Evolutionary conservation across 2,113 vertebrate species (phyloP).

Genomic region (Leucoraja erinaceus): DNA sequence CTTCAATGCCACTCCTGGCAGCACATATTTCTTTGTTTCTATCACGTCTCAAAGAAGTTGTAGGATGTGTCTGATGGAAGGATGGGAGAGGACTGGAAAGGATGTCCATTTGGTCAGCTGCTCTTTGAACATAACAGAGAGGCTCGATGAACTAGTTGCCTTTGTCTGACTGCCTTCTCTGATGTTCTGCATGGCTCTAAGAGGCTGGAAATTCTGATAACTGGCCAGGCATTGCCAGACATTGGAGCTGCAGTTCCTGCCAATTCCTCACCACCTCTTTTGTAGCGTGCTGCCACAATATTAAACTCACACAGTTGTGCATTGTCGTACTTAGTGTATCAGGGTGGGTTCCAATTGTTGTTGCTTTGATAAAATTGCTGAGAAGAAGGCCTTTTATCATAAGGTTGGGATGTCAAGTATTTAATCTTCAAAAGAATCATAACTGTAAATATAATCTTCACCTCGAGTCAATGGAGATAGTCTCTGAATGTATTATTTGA

Average conservation of each 20-base stretch:
- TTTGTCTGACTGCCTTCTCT: neutral
- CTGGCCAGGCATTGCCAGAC: neutral
- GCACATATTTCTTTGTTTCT: too few species aligned
- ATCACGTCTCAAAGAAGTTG: too few species aligned
- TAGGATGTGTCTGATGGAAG: too few species aligned
- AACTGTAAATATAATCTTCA: neutral
- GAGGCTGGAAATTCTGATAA: neutral
- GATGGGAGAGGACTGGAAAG: too few species aligned
- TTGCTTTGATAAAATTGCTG: too few species aligned
- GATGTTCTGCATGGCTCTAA: neutral
- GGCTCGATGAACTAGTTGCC: neutral
- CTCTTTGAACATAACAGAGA: neutral
- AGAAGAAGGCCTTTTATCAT: neutral
- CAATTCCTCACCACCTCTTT: neutral
- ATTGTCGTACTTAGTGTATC: neutral
- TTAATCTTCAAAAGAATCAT: neutral
- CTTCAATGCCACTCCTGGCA: too few species aligned
- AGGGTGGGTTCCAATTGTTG: too few species aligned
- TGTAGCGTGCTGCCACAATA: neutral
- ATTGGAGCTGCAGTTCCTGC: neutral
- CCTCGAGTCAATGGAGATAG: neutral
- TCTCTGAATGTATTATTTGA: neutral
- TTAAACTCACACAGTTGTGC: neutral
- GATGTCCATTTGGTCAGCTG: too few species aligned
- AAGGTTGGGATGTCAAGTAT: neutral